phyloP scores from a whole-genome alignment of 2,797 vertebrate genomes.

The Sebastiscus albofasciatus region DNA sequence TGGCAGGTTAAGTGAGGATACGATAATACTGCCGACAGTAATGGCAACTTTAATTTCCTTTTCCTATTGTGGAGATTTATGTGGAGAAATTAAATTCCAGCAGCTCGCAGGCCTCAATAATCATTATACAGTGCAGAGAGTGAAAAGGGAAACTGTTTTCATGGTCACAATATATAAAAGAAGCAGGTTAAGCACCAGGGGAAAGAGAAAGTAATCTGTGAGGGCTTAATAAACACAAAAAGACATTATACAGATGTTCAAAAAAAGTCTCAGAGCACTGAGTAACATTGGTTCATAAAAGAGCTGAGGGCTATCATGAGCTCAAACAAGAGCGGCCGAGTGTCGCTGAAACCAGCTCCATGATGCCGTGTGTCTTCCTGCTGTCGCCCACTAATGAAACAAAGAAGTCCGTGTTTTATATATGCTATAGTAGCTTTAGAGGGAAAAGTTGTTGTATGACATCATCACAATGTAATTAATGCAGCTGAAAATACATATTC shows the following conservation, averaged over 20 bases:
- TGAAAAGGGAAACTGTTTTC: constrained; percentile 62
- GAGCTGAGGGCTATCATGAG: constrained; percentile 38
- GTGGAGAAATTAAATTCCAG: constrained; percentile 85
- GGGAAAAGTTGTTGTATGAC: background rate
- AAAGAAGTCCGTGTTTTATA: background rate
- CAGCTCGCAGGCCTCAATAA: constrained; percentile 80
- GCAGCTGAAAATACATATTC: background rate
- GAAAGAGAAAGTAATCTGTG: constrained; percentile 55
- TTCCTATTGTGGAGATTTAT: constrained; percentile 86
- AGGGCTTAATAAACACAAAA: constrained; percentile 68
- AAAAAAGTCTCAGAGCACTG: constrained; percentile 40
- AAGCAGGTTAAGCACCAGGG: constrained; percentile 67
- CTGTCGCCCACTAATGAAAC: background rate
- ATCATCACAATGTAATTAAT: background rate
- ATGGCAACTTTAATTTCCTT: constrained; percentile 88
- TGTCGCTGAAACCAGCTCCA: constrained; percentile 6
- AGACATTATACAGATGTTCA: constrained; percentile 63
- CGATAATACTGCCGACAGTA: constrained; percentile 84
- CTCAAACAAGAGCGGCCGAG: constrained; percentile 3
- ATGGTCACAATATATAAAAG: constrained; percentile 74
- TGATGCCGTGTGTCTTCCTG: background rate
- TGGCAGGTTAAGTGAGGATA: constrained; percentile 88
- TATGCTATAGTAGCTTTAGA: background rate
- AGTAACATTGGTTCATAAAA: constrained; percentile 50
- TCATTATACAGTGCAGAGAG: constrained; percentile 62